Evolutionary conservation across 1,140 invertebrate genomes (phyloP).

Genomic region (Vanessa atalanta): DNA sequence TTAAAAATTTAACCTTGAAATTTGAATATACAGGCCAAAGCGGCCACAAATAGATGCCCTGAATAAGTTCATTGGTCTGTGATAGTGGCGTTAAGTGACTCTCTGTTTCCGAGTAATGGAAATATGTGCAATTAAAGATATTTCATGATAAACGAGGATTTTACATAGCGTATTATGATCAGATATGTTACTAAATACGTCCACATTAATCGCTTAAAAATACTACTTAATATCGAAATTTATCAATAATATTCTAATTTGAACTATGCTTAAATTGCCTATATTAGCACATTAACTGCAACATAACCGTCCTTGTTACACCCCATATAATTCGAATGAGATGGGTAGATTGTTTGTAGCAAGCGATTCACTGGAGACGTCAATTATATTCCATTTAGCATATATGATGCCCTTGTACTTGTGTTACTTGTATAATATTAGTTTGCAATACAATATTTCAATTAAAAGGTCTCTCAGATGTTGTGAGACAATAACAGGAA

Average conservation of each 20-base stretch:
- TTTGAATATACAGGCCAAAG: too few species aligned
- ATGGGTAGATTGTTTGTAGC: conserved; percentile 18
- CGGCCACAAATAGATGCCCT: too few species aligned
- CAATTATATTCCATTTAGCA: conserved; percentile 29
- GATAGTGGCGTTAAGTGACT: too few species aligned
- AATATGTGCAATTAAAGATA: too few species aligned
- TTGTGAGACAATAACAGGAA: too few species aligned
- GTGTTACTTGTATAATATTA: background rate
- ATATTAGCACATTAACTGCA: conserved; percentile 10
- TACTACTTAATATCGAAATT: background rate
- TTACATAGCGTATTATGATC: background rate
- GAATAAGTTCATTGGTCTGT: too few species aligned
- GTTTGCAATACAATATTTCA: background rate
- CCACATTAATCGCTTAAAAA: background rate
- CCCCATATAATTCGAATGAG: conserved; percentile 24
- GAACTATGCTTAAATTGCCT: background rate
- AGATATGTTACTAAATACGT: too few species aligned
- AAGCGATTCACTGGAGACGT: conserved; percentile 9
- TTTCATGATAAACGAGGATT: background rate
- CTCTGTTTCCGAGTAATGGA: too few species aligned
- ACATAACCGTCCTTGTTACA: conserved; percentile 32
- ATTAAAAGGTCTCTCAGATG: too few species aligned
- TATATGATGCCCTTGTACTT: background rate
- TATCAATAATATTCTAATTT: background rate
- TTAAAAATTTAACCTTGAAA: too few species aligned